phyloP scores from a whole-genome alignment of 2,888 invertebrate genomes.

The Boloria selene region DNA sequence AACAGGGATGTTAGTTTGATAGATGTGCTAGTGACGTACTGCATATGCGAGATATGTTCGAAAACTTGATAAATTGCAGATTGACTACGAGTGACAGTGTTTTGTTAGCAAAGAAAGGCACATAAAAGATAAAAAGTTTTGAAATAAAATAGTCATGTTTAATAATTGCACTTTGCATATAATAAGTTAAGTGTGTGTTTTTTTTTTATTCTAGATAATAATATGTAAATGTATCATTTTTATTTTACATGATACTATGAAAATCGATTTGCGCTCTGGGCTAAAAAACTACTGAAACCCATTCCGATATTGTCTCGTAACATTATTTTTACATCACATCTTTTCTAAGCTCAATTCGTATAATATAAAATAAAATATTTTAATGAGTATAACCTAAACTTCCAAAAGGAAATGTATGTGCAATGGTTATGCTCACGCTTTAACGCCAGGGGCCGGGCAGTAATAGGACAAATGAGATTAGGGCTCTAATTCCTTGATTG shows the following conservation, averaged over 20 bases:
- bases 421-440: conserved; percentile 49
- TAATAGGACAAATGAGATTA: conserved; percentile 68
- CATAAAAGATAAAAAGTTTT: neutral
- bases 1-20: conserved; percentile 20
- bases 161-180: no score
- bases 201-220: no score
- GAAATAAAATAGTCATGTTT: neutral
- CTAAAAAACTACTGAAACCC: no score
- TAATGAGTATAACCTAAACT: no score
- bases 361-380: no score
- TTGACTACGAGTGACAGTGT: conserved; percentile 14
- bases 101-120: neutral
- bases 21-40: conserved; percentile 24
- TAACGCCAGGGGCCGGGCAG: conserved; percentile 48
- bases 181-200: no score
- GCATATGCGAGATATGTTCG: conserved; percentile 16
- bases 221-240: no score
- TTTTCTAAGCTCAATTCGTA: no score
- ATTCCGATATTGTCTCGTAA: no score
- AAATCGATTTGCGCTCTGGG: no score
- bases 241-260: no score
- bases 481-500: conserved; percentile 70
- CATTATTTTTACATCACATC: no score
- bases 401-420: conserved; percentile 37
- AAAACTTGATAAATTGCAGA: conserved; percentile 20